Base-by-base conservation (phyloP, 2,888 invertebrate species). In the Tenthredo mesomela region DNA sequence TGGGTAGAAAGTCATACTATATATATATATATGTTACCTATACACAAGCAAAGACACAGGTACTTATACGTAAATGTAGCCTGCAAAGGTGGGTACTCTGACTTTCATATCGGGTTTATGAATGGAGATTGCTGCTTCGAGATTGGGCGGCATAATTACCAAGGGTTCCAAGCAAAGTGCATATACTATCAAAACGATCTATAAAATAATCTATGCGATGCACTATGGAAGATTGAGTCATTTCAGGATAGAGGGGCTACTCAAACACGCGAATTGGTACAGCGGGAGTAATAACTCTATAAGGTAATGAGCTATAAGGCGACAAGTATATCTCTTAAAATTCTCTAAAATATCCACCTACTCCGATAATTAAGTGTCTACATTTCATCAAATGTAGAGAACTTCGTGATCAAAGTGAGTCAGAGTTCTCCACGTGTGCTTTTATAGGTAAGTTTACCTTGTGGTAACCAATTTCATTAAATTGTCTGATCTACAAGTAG, bases 41-140 rank as follows among this genome's bases (percentile, higher is more conserved):
- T 25, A 12, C 25, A 12, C 15, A 1, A 33, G 33, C 29, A 10
- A 15, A 67, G 15, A 33, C 18, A 33, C 33, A 5, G 18, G 67
- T 33, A 73, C 73, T 43, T 43, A 43, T 43, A 43, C n/a, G 73
- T 73, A 73, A 73, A 73, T 73, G 73, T 73, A 71, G 73, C 77
- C 29, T 77, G 33, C 21, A 61, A 40, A 78, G 78, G 33, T 29
- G 47, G 58, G 40, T 15, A 58, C 82, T 82, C 82, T 67, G 67
- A 82, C 67, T 70, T 82, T 82, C 82, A 82, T 67, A 82, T 82
- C 82, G 50, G 25, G 67, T 82, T 82, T 82, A 70, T 70, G 82
- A 67, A 82, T 82, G 82, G 70, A 82, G 70, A 82, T 82, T 82
- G 50, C 82, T 37, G 15, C 47, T 70, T 29, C 47, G 70, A 82